Conservation (phyloP, 2,797 vertebrate species). For the Amblyopsis hoosieri region DNA sequence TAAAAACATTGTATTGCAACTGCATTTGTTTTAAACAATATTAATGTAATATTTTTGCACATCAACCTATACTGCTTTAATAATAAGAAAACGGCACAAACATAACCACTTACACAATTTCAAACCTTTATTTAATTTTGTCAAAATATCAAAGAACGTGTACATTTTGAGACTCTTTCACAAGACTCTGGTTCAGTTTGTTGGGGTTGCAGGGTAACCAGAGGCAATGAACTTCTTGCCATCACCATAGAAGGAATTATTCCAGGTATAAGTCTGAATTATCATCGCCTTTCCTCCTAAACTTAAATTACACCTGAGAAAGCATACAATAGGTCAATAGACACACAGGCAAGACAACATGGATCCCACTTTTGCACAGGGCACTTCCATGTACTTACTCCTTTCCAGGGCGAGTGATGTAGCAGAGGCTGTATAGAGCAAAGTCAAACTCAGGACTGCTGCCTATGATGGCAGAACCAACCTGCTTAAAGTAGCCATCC, state of each 20-base stretch:
- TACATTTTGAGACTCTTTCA: no score
- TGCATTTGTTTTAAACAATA: no score
- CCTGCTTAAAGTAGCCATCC: slow-evolving; percentile 90
- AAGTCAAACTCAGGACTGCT: slow-evolving; percentile 95
- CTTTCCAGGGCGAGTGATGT: slow-evolving; percentile 87
- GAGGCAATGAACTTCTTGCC: slow-evolving; percentile 89
- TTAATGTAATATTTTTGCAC: no score
- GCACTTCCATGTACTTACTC: slow-evolving; percentile 74
- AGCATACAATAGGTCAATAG: slow-evolving; percentile 8
- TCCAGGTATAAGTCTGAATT: slow-evolving; percentile 91
- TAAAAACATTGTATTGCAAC: no score
- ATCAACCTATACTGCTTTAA: slow-evolving; percentile 19
- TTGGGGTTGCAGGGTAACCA: slow-evolving; percentile 80
- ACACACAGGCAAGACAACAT: neutral
- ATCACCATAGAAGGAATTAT: slow-evolving; percentile 81
- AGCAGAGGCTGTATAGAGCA: slow-evolving; percentile 89
- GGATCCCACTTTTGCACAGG: neutral
- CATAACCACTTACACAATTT: slow-evolving; percentile 1
- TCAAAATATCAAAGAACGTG: neutral
- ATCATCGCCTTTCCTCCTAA: slow-evolving; percentile 81
- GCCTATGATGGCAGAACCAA: slow-evolving; percentile 90
- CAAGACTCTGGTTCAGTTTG: slow-evolving; percentile 14
- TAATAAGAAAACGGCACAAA: neutral
- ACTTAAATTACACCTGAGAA: slow-evolving; percentile 85
- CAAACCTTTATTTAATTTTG: neutral